Evolutionary conservation across 2,888 invertebrate species (phyloP).

Genomic region (Strigamia transsilvanica): DNA sequence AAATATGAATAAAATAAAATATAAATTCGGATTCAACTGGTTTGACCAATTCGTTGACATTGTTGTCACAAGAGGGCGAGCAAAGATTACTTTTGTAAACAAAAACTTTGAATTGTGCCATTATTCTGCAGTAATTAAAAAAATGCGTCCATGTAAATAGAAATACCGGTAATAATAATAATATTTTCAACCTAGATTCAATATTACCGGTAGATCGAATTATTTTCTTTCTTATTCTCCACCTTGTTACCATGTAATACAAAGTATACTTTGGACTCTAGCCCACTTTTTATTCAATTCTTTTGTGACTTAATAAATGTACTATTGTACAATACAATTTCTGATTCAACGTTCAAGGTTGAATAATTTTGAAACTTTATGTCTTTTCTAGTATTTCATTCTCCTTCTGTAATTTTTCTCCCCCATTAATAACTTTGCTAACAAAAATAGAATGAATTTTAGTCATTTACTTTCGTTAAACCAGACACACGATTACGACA

Average conservation of each 20-base stretch:
- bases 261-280: background rate
- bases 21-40: conserved; percentile 8
- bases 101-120: background rate
- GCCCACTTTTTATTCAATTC: conserved; percentile 1
- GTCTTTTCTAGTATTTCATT: background rate
- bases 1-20: background rate
- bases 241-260: background rate
- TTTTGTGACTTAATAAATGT: background rate
- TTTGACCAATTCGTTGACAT: background rate
- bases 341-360: background rate
- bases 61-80: background rate
- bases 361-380: background rate
- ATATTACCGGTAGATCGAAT: no score
- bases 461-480: background rate
- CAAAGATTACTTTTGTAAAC: background rate
- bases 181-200: no score
- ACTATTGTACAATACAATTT: background rate
- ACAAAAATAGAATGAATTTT: background rate
- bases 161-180: no score
- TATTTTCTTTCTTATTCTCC: background rate
- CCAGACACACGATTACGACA: background rate
- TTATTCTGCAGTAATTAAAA: background rate
- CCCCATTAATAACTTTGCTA: background rate
- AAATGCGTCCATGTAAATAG: no score
- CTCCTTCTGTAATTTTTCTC: background rate